These are phyloP conservation scores for Atractosteus spatula DNA, from an alignment of 2,113 vertebrate species.

Conservation along the genomic window DNA sequence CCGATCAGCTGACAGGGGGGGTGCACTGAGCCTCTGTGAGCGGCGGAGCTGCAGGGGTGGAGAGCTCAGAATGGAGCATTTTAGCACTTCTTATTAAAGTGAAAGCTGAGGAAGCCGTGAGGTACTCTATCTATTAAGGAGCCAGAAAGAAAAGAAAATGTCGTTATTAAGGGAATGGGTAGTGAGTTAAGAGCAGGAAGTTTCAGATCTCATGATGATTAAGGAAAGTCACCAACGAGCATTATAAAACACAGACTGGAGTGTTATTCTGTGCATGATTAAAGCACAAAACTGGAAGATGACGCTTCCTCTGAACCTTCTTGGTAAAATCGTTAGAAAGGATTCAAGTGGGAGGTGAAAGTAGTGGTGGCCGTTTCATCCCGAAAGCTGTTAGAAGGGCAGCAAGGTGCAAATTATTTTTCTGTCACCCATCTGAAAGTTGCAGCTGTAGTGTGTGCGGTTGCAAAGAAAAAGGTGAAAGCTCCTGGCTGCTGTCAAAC, in stretches of 20 bases:
- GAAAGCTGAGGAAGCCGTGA: slow-evolving; percentile 26
- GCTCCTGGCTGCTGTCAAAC: neutral
- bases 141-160: slow-evolving; percentile 30
- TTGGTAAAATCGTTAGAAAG: slow-evolving; percentile 19
- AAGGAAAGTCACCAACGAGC: too few species aligned
- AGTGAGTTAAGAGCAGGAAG: too few species aligned
- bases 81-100: slow-evolving; percentile 26
- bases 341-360: slow-evolving; percentile 3
- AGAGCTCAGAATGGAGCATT: slow-evolving; percentile 34
- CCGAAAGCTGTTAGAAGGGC: neutral
- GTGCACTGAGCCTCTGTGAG: neutral
- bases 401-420: neutral
- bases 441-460: neutral
- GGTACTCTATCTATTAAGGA: slow-evolving; percentile 21
- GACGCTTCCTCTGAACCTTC: too few species aligned
- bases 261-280: too few species aligned
- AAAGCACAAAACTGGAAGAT: too few species aligned
- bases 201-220: too few species aligned
- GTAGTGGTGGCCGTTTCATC: neutral
- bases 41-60: slow-evolving; percentile 34
- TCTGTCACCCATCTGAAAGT: neutral
- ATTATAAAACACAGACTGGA: too few species aligned
- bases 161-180: too few species aligned
- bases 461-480: neutral
- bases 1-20: slow-evolving; percentile 33